A percentile compares a stretch with the other conserved stretches of the same genome.
phyloP scores from a whole-genome alignment of 2,113 vertebrate species.

The Sphaerodactylus townsendi region DNA sequence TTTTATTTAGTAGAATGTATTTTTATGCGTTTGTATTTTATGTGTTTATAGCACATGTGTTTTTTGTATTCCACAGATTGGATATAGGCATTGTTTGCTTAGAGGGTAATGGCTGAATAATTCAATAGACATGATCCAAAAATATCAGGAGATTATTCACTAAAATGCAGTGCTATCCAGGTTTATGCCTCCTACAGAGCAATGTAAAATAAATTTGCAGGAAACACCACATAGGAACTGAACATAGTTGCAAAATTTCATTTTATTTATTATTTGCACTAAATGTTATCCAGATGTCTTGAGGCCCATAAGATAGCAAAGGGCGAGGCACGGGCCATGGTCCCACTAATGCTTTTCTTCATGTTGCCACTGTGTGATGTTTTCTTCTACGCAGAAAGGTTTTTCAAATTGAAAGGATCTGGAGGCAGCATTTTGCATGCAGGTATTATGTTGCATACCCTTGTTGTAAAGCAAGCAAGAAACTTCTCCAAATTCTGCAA shows the following conservation, averaged over 20 bases:
- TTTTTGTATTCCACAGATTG: conserved; percentile 38
- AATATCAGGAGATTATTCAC: conserved; percentile 59
- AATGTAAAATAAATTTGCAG: conserved; percentile 11
- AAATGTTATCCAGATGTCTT: conserved; percentile 26
- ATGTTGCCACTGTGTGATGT: neutral
- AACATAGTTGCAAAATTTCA: conserved; percentile 19
- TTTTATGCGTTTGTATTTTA: too few relatives aligned
- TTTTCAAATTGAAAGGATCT: neutral
- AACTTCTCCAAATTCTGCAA: neutral
- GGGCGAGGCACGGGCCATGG: neutral
- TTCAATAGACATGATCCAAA: conserved; percentile 69
- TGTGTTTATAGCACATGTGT: conserved; percentile 28
- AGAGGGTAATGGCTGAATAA: conserved; percentile 64
- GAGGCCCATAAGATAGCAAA: neutral
- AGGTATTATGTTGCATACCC: neutral
- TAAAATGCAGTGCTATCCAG: conserved; percentile 54
- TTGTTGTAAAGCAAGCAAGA: neutral
- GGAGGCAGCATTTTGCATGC: neutral
- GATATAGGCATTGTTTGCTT: conserved; percentile 61
- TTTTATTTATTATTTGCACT: conserved; percentile 27
- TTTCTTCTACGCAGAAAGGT: neutral
- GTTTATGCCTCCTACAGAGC: conserved; percentile 18
- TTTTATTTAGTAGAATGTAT: conserved; percentile 30
- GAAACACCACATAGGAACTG: conserved; percentile 14
- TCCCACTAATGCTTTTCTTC: neutral